These are phyloP conservation scores for Pocillopora grandis DNA, from an alignment of 92 coral and sea anemone genomes.

Conservation along the genomic window DNA sequence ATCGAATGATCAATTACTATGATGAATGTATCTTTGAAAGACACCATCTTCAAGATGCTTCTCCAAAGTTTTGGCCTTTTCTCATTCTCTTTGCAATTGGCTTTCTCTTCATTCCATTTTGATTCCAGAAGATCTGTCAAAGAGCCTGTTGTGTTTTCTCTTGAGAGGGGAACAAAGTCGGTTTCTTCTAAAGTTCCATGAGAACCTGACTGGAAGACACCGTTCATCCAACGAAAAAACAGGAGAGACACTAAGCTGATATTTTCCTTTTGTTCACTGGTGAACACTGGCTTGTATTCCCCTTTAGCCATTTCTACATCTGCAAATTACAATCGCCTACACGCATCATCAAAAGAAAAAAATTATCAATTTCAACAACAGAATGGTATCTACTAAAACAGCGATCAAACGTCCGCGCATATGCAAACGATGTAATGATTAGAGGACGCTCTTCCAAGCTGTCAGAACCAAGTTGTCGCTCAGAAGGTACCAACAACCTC, in stretches of 20 bases:
- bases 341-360: no score
- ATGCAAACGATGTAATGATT: not conserved
- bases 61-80: not conserved
- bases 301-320: no score
- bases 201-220: not conserved
- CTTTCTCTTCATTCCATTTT: not conserved
- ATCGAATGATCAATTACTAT: no score
- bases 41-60: not conserved
- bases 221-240: not conserved
- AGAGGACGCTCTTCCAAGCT: not conserved
- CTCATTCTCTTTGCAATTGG: not conserved
- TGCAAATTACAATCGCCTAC: no score
- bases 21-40: not conserved
- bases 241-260: not conserved
- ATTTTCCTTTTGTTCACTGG: not conserved
- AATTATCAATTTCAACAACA: no score
- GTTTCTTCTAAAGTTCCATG: not conserved
- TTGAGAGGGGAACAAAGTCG: not conserved
- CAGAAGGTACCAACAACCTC: not conserved
- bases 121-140: not conserved
- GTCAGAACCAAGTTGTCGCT: not conserved
- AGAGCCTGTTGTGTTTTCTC: not conserved
- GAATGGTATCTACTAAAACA: not conserved
- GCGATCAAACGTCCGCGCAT: not conserved
- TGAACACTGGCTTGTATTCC: no score